A percentile compares a stretch with the other conserved stretches of the same genome.
These are phyloP conservation scores for Hemibagrus guttatus DNA, from an alignment of 2,797 vertebrate species.

Conservation along the genomic window DNA sequence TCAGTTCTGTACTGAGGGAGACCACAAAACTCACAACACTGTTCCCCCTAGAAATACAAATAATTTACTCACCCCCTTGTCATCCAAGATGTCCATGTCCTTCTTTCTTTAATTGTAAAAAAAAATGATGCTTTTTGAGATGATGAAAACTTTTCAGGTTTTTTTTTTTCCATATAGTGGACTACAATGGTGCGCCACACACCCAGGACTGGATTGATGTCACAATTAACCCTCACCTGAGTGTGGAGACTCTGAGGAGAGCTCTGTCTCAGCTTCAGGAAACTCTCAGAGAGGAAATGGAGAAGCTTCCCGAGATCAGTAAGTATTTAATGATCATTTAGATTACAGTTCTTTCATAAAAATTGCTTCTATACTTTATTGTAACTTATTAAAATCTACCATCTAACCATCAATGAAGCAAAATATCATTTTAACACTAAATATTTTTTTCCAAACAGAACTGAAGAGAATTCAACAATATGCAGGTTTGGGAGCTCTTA, in stretches of 20 bases:
- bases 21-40: constrained; percentile 18
- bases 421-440: no score
- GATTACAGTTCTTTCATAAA: no score
- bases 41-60: constrained; percentile 28
- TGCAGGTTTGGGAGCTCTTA: constrained; percentile 13
- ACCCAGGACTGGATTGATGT: neutral
- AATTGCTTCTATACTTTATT: no score
- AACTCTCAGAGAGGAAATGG: neutral
- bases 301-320: neutral
- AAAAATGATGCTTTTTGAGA: no score
- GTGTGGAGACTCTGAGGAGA: neutral
- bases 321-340: neutral
- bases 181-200: no score
- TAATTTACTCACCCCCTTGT: no score
- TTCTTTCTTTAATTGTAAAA: no score
- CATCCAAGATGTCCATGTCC: no score
- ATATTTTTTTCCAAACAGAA: neutral
- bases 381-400: no score
- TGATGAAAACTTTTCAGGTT: neutral
- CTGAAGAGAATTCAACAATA: neutral
- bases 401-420: no score
- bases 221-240: neutral
- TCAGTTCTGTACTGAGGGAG: constrained; percentile 44
- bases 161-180: no score
- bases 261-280: neutral